Evolutionary conservation across 2,888 invertebrate species (phyloP).

Genomic region (Aquatica leii): DNA sequence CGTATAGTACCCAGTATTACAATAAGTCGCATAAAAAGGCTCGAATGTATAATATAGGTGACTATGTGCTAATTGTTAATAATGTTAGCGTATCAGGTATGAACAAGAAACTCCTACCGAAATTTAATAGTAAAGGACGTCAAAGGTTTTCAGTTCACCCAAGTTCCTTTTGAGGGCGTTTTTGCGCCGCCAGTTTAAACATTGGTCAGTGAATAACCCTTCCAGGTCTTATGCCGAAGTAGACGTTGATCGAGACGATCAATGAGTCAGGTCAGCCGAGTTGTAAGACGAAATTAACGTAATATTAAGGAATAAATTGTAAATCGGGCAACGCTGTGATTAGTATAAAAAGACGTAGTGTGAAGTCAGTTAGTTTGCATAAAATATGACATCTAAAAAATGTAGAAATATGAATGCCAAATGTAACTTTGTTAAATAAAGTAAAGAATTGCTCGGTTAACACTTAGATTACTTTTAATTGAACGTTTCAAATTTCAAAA

Average conservation of each 20-base stretch:
- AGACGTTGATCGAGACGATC: constrained; percentile 2
- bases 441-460: too few species aligned
- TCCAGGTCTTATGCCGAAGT: background rate
- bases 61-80: constrained; percentile 19
- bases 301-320: too few species aligned
- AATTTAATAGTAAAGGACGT: constrained; percentile 31
- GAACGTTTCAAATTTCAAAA: too few species aligned
- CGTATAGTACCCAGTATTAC: constrained; percentile 26
- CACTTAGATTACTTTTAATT: too few species aligned
- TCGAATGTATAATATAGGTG: constrained; percentile 29
- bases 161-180: constrained; percentile 22
- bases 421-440: too few species aligned
- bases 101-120: constrained; percentile 31
- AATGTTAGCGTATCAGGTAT: background rate
- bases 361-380: too few species aligned
- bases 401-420: too few species aligned
- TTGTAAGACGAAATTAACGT: background rate
- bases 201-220: background rate
- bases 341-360: too few species aligned
- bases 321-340: too few species aligned
- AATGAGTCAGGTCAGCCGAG: background rate
- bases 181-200: background rate
- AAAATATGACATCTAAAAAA: too few species aligned
- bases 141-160: constrained; percentile 37
- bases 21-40: constrained; percentile 32